A percentile compares a stretch with the other conserved stretches of the same genome.
These are phyloP conservation scores for Cyphomyrus plagiostoma DNA, from an alignment of 2,113 vertebrate species.

Conservation along the genomic window DNA sequence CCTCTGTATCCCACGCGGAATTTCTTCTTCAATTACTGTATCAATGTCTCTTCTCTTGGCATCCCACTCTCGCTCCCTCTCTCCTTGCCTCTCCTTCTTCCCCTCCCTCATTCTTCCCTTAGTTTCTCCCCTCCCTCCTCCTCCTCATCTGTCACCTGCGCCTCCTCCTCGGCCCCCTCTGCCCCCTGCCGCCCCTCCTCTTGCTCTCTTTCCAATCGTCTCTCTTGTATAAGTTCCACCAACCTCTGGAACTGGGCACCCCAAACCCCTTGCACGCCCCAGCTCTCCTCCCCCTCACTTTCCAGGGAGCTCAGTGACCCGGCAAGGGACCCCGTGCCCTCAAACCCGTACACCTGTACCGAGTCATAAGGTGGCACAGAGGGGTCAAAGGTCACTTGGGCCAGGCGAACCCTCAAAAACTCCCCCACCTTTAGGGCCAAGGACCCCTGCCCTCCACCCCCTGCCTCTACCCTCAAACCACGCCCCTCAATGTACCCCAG, in stretches of 20 bases:
- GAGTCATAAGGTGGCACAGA: constrained; percentile 80
- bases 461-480: constrained; percentile 51
- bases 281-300: constrained; percentile 65
- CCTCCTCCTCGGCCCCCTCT: constrained; percentile 34
- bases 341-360: constrained; percentile 81
- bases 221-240: constrained; percentile 72
- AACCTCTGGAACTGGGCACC: constrained; percentile 76
- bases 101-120: constrained; percentile 30
- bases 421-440: constrained; percentile 69
- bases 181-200: constrained; percentile 43
- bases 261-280: constrained; percentile 70
- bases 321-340: constrained; percentile 75
- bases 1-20: constrained; percentile 25
- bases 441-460: constrained; percentile 51
- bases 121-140: constrained; percentile 32
- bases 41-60: constrained; percentile 39
- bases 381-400: constrained; percentile 78
- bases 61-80: constrained; percentile 38
- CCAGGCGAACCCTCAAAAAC: constrained; percentile 72
- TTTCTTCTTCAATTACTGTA: constrained; percentile 20
- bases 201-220: constrained; percentile 56
- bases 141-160: constrained; percentile 26
- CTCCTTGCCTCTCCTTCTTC: constrained; percentile 32
- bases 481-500: constrained; percentile 55
- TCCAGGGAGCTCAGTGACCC: constrained; percentile 81